Evolutionary conservation across 2,113 vertebrate genomes (phyloP), one percentile per base, ranked within the genome.

Genomic region (Anser cygnoides): DNA sequence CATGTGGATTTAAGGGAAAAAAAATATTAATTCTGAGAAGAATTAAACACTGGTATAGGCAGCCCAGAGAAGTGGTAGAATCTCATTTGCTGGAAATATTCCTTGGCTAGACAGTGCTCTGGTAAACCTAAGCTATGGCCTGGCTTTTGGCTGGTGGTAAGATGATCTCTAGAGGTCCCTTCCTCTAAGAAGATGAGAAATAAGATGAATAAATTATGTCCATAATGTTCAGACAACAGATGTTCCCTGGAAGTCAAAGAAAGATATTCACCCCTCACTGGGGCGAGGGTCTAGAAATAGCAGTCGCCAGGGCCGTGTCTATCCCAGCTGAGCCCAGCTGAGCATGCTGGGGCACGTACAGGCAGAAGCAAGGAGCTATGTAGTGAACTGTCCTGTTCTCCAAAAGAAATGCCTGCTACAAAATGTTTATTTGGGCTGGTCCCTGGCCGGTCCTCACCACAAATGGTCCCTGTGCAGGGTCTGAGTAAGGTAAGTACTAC

Each of bases 321-420:
- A 1, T 11, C n/a, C 33, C 61, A 35, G 35, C 11, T 50, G 49
- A 50, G 22, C 2, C 33, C 67, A 74, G 44, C 49, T 35, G 63
- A 46, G 31, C 23, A 29, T 35, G 20, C 23, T 55, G 50, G n/a
- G n/a, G 33, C 31, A 52, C 59, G 21, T 11, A 59, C 6, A 22
- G 15, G 67, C 59, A 62, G 35, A 62, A 57, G 44, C 22, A 62
- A 0, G 0, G 35, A 44, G 41, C 4, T 3, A 0, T 54, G 29
- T 18, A 59, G 44, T 22, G 44, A 79, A 71, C 2, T 55, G 5
- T 2, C 13, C 2, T 11, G 9, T 7, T 29, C 52, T 89, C 44
- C 58, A 65, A 55, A 76, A 57, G 13, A 50, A 55, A 16, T 6
- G 6, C 15, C 52, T 33, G 20, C 4, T 43, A 82, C 61, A 5